These are phyloP conservation scores for Oxystoma pomonae DNA, from an alignment of 2,888 invertebrate genomes.

Conservation along the genomic window DNA sequence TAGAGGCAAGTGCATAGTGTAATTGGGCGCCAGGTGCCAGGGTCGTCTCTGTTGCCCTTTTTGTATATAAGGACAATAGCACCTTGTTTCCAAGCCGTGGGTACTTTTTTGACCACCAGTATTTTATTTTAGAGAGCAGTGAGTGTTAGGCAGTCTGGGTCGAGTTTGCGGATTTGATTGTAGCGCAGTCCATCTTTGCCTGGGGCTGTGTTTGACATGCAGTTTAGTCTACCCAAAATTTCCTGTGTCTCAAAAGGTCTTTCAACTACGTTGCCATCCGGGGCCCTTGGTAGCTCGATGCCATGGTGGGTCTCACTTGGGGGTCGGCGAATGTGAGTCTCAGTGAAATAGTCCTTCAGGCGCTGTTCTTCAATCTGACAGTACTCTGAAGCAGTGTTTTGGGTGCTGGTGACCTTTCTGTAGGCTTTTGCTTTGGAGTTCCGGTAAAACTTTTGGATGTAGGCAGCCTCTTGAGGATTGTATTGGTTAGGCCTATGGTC, in stretches of 20 bases:
- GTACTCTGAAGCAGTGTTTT: neutral
- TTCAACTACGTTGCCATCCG: too few species aligned
- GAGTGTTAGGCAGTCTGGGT: slow-evolving; percentile 14
- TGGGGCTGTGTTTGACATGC: slow-evolving; percentile 15
- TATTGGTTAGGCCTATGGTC: slow-evolving; percentile 6
- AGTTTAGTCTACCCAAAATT: neutral
- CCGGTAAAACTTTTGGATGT: slow-evolving; percentile 12
- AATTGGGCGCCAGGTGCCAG: too few species aligned
- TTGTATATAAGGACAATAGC: too few species aligned
- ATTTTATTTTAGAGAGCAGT: too few species aligned
- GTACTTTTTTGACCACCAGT: too few species aligned
- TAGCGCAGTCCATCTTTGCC: slow-evolving; percentile 17
- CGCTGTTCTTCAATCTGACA: slow-evolving; percentile 7
- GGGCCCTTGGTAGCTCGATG: neutral
- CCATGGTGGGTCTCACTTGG: neutral
- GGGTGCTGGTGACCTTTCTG: neutral
- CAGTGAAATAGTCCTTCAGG: slow-evolving; percentile 9
- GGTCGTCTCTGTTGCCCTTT: too few species aligned
- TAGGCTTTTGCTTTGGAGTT: neutral
- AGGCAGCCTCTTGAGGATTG: slow-evolving; percentile 5
- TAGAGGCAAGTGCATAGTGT: too few species aligned
- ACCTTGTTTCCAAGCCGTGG: too few species aligned
- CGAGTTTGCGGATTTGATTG: slow-evolving; percentile 6
- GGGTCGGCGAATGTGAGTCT: neutral
- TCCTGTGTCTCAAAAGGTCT: too few species aligned